Conservation (phyloP, 1,140 invertebrate species). For the Zaprionus ghesquierei region DNA sequence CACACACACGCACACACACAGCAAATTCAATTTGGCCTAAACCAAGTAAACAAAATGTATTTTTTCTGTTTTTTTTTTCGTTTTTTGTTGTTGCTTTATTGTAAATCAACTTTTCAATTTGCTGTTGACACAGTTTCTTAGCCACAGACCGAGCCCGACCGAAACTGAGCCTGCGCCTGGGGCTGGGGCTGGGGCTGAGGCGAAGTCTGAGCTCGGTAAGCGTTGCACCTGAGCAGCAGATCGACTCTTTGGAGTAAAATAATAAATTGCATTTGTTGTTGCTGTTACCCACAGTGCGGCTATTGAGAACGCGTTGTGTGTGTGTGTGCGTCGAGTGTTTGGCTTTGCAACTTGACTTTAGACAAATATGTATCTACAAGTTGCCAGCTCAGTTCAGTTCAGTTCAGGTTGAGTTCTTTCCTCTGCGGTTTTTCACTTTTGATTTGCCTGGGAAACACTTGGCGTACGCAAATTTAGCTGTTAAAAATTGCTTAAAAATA, state of each 20-base stretch:
- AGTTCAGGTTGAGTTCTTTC: conserved; percentile 2
- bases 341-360: conserved; percentile 36
- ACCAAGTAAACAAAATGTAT: conserved; percentile 56
- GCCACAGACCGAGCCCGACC: conserved; percentile 21
- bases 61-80: too few relatives aligned
- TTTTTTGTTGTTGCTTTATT: conserved; percentile 41
- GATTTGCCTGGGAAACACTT: conserved; percentile 64
- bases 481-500: conserved; percentile 57
- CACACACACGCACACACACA: conserved; percentile 9
- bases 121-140: conserved; percentile 71
- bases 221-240: conserved; percentile 55
- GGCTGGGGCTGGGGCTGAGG: not conserved
- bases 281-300: conserved; percentile 28
- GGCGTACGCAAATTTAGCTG: conserved; percentile 65
- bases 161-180: conserved; percentile 50
- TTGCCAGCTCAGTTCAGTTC: conserved; percentile 3
- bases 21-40: conserved; percentile 63
- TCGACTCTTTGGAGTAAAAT: conserved; percentile 40
- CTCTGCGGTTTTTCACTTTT: conserved; percentile 51
- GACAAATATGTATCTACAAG: conserved; percentile 50
- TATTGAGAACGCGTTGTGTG: conserved; percentile 52
- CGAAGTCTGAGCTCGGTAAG: not conserved
- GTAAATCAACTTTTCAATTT: conserved; percentile 78
- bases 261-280: conserved; percentile 67
- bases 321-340: conserved; percentile 60